These are phyloP conservation scores for Eristalis intricaria DNA, from an alignment of 2,888 invertebrate genomes.

Conservation along the genomic window DNA sequence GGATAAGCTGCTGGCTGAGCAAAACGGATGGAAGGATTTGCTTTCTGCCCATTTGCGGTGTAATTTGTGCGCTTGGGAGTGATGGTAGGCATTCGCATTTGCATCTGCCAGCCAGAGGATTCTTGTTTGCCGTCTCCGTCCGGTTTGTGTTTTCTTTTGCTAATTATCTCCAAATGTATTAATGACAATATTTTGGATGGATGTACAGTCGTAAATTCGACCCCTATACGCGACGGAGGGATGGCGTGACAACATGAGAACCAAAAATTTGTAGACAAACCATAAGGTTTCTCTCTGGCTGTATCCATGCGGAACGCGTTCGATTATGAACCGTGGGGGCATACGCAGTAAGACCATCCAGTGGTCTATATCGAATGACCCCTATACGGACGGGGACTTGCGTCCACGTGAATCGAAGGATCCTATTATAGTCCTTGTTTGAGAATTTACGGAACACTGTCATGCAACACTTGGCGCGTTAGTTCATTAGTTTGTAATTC, in stretches of 20 bases:
- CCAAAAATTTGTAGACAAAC: conserved; percentile 17
- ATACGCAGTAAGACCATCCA: not conserved
- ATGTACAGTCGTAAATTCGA: conserved; percentile 1
- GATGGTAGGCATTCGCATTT: conserved; percentile 54
- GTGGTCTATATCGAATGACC: conserved; percentile 57
- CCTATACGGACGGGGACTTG: conserved; percentile 38
- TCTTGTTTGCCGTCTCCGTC: not conserved
- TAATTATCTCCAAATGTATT: conserved; percentile 48
- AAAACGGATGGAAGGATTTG: conserved; percentile 19
- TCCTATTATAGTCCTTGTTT: conserved; percentile 47
- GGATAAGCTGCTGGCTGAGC: not conserved
- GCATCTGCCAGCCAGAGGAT: conserved; percentile 41
- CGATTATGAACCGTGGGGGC: conserved; percentile 27
- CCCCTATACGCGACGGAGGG: conserved; percentile 10
- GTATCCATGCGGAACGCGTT: conserved; percentile 52
- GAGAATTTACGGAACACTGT: conserved; percentile 55
- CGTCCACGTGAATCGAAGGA: conserved; percentile 45
- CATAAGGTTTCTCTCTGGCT: not conserved
- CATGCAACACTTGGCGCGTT: conserved; percentile 15
- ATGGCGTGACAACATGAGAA: conserved; percentile 49
- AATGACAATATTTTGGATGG: conserved; percentile 23
- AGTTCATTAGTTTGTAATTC: conserved; percentile 58
- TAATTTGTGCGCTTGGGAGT: conserved; percentile 58
- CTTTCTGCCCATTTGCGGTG: conserved; percentile 47
- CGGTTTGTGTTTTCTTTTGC: conserved; percentile 12